Conservation (phyloP, 1,140 invertebrate species). For the honey bee (Apis mellifera) region Amel_HAv3.1 CM009939.2:6756001-6756500, state of each 20-base stretch:
- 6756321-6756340: background rate
- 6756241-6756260: background rate
- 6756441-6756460: background rate
- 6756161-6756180: no score
- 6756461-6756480: background rate
- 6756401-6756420: background rate
- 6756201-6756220: no score
- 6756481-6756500: background rate
- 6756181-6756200: no score
- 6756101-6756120: no score
- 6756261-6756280: background rate
- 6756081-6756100: no score
- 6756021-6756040: no score
- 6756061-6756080: no score
- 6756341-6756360: background rate
- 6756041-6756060: no score
- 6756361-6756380: background rate
- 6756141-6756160: no score
- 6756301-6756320: background rate
- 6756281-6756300: background rate
- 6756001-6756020: no score
- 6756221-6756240: background rate
- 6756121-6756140: no score
- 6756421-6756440: background rate
- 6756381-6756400: background rate